Base-by-base conservation (phyloP, 2,888 invertebrate genomes). In the Ecdyonurus torrentis region DNA sequence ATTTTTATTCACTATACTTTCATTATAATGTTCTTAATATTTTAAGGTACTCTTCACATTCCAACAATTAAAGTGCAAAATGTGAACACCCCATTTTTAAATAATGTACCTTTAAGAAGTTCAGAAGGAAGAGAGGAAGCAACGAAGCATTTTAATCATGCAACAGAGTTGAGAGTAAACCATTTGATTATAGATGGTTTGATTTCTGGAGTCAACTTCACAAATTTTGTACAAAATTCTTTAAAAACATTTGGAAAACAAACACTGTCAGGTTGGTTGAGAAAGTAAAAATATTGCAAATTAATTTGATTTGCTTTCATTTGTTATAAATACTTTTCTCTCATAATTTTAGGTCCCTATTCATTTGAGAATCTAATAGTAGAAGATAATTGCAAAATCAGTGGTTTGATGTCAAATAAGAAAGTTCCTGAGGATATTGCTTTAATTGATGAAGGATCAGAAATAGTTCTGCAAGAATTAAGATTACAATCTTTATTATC, bases 221-320 rank as follows among this genome's bases (percentile, higher is more conserved):
- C 70, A 1, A 70, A 74, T 10, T 69, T 83, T 25, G 65, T 76
- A 23, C 71, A 76, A 61, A 74, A 77, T 66, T 74, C 77, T 1
- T 70, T 84, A 15, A 79, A 75, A 70, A 75, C 73, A 22, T 67
- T 67, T 1, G 81, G 78, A 1, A 69, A 78, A 67, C 83, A 83
- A 71, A 67, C 68, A 60, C 70, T 83, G 2, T 74, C 71, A 19
- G 72, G 72, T 68, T 68, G 69, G 7, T 72, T 64, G 61, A 66
- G 52, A 70, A 70, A 52, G 66, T 80, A 5, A 66, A 69, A 37
- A 70, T 73, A 0, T 70, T 74, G 10, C 67, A 72, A 63, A 69
- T 20, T n/a, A n/a, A n/a, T n/a, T n/a, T n/a, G n/a, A n/a, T n/a
- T n/a, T n/a, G n/a, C n/a, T n/a, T n/a, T 64, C 70, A 2, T 60